Evolutionary conservation across 35 echinoderm and acorn worm genomes (phyloP), one percentile per base, ranked within the genome.

Genomic region (Ophioderma brevispina): DNA sequence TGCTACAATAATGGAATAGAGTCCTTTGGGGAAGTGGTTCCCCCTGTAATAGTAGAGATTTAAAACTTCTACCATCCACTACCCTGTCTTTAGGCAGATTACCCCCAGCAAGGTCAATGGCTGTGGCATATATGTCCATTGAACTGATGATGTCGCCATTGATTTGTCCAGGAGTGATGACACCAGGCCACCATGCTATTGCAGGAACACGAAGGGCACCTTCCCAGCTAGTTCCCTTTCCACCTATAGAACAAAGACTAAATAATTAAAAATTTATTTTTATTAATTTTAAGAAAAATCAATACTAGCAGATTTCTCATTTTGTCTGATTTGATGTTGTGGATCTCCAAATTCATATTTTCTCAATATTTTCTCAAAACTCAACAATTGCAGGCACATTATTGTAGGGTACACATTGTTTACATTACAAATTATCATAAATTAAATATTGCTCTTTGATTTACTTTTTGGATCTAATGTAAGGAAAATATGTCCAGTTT

Each of bases 141-240:
- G 93, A 90, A 78, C 94, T 95, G 70, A 98, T 83, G 46, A 99
- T 41, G 15, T 87, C 56, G 6, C 49, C 36, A 38, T 85, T 92
- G 18, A 87, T 81, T 39, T 63, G 63, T 1, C 82, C 90, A 31
- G 90, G 81, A 31, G 81, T 50, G 1, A 91, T 49, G 36, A 59
- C 77, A 5, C 87, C 93, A 23, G 97, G 93, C 97, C 97, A 99
- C 90, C 94, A 99, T 30, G 97, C 97, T 31, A 99, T 89, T 11
- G 84, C 91, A 64, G 97, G 97, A 13, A 99, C 91, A 19, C 97
- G 91, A 36, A 93, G 52, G 59, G 92, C 97, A 32, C 97, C 97
- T 56, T 99, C 97, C 97, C 97, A 99, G 0, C 90, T 63, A 13
- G 83, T 81, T 19, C 81, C 91, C 81, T 99, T 99, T 25, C 59